A percentile compares a stretch with the other conserved stretches of the same genome.
phyloP scores from a whole-genome alignment of 2,113 vertebrate genomes.

The Nannospalax galili region DNA sequence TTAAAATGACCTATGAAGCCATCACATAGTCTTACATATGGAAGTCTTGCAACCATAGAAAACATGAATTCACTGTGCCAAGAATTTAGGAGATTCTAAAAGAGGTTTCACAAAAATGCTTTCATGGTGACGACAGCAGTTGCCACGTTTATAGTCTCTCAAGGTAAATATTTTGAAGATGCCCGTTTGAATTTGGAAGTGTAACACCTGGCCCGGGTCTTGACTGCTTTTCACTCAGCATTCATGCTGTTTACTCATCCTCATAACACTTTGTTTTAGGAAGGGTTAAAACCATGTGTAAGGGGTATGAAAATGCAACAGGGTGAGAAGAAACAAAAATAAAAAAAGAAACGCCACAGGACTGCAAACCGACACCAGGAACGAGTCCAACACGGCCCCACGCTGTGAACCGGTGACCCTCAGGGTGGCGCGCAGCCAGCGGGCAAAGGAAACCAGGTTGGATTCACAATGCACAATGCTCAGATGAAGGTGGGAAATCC shows the following conservation, averaged over 20 bases:
- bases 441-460: slow-evolving; percentile 52
- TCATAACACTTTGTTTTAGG: neutral
- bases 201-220: neutral
- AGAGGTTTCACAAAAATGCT: neutral
- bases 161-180: neutral
- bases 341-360: neutral
- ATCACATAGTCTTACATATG: too few species aligned
- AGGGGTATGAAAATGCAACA: neutral
- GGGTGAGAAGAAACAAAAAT: neutral
- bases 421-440: neutral
- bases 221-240: neutral
- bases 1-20: slow-evolving; percentile 27
- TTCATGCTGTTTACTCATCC: neutral
- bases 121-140: neutral
- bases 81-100: slow-evolving; percentile 33
- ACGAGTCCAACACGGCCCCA: neutral
- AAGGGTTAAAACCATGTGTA: neutral
- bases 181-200: neutral
- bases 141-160: neutral
- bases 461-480: slow-evolving; percentile 48
- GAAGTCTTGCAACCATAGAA: neutral
- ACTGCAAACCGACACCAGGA: neutral
- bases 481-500: neutral
- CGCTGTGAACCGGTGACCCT: slow-evolving; percentile 27
- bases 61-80: neutral